Evolutionary conservation across 1,140 invertebrate genomes (phyloP).

Genomic region (Hycleus phaleratus): DNA sequence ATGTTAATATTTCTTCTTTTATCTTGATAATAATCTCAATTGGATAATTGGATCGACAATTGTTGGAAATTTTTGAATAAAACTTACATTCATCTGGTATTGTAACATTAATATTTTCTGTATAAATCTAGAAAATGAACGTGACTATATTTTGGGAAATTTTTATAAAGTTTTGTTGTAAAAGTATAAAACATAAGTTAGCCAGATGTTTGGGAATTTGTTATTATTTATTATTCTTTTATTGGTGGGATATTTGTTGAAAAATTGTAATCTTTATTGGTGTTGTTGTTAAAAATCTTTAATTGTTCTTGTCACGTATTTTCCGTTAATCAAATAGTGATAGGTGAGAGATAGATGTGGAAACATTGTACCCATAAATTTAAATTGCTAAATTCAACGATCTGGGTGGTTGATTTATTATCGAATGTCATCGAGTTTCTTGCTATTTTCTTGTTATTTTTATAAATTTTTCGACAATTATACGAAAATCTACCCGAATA

Average conservation of each 20-base stretch:
- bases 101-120: too few relatives aligned
- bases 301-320: slow-evolving; percentile 13
- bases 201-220: background rate
- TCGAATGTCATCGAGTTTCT: background rate
- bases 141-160: too few relatives aligned
- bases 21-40: background rate
- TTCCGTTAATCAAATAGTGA: slow-evolving; percentile 16
- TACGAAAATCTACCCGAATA: too few relatives aligned
- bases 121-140: too few relatives aligned
- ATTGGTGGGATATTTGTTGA: background rate
- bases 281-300: background rate
- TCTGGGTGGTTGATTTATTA: slow-evolving; percentile 1
- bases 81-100: too few relatives aligned
- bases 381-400: background rate
- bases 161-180: too few relatives aligned
- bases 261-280: background rate
- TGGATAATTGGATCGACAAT: slow-evolving; percentile 22
- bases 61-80: slow-evolving; percentile 7
- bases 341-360: background rate
- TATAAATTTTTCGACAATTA: too few relatives aligned
- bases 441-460: too few relatives aligned
- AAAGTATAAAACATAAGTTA: too few relatives aligned
- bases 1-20: slow-evolving; percentile 9
- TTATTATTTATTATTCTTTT: background rate
- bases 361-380: slow-evolving; percentile 8